Evolutionary conservation across 2,113 vertebrate genomes (phyloP).

Genomic region (Pluvialis apricaria): DNA sequence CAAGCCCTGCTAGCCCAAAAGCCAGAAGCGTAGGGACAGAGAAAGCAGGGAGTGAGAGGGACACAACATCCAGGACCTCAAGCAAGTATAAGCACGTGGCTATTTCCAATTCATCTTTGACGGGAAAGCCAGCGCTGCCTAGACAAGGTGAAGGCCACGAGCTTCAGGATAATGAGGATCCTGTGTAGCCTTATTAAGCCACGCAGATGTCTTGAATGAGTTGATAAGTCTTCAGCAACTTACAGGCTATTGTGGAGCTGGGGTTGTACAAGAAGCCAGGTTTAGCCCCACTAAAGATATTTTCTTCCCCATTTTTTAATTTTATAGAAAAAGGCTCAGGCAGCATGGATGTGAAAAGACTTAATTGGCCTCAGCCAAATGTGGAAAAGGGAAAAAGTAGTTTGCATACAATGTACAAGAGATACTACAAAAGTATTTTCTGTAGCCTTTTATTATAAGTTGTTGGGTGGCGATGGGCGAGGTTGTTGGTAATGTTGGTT

Average conservation of each 20-base stretch:
- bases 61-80: rapidly evolving
- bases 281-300: background rate
- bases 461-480: background rate
- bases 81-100: background rate
- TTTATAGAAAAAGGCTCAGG: background rate
- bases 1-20: background rate
- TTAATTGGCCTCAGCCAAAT: background rate
- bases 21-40: background rate
- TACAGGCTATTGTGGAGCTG: background rate
- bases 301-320: background rate
- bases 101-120: background rate
- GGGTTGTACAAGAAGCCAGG: background rate
- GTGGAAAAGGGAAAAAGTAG: background rate
- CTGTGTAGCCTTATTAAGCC: background rate
- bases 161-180: background rate
- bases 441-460: background rate
- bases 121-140: background rate
- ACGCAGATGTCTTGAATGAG: background rate
- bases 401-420: background rate
- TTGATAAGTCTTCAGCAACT: background rate
- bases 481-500: too few species aligned
- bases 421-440: background rate
- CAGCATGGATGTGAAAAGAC: background rate
- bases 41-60: background rate
- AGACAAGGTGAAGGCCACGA: background rate